Evolutionary conservation across 30 jellyfish, hydroid and myxozoan species (phyloP).

Genomic region (Pseudorhiza aurosa): DNA sequence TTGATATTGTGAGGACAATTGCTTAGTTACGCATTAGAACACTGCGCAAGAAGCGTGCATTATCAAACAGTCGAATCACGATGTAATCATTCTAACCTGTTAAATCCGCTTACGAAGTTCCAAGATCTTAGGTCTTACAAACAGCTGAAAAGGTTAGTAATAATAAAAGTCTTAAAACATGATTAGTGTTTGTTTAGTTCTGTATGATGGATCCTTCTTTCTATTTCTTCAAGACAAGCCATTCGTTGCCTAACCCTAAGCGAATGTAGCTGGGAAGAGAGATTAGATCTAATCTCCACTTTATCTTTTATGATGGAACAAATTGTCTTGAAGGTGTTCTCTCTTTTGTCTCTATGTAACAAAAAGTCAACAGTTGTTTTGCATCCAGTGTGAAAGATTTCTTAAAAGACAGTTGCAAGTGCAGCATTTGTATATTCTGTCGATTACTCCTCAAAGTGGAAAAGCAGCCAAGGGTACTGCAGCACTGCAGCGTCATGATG

Average conservation of each 20-base stretch:
- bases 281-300: conserved; percentile 50
- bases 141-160: background rate
- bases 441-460: no score
- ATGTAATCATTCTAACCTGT: background rate
- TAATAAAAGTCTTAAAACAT: background rate
- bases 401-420: no score
- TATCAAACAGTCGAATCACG: background rate
- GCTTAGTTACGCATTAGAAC: conserved; percentile 19
- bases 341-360: background rate
- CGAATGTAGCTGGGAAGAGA: no score
- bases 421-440: no score
- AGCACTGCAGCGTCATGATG: no score
- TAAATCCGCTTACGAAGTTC: conserved; percentile 30
- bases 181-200: background rate
- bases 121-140: background rate
- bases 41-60: conserved; percentile 12
- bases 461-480: no score
- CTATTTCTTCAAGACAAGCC: no score
- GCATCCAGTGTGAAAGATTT: no score
- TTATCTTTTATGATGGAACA: conserved; percentile 7
- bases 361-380: background rate
- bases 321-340: background rate
- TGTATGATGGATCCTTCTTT: no score
- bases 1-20: conserved; percentile 40
- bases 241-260: no score